A percentile compares a stretch with the other conserved stretches of the same genome.
These are phyloP conservation scores for Drosophila lutescens DNA, from an alignment of 2,888 invertebrate genomes.

Conservation along the genomic window DNA sequence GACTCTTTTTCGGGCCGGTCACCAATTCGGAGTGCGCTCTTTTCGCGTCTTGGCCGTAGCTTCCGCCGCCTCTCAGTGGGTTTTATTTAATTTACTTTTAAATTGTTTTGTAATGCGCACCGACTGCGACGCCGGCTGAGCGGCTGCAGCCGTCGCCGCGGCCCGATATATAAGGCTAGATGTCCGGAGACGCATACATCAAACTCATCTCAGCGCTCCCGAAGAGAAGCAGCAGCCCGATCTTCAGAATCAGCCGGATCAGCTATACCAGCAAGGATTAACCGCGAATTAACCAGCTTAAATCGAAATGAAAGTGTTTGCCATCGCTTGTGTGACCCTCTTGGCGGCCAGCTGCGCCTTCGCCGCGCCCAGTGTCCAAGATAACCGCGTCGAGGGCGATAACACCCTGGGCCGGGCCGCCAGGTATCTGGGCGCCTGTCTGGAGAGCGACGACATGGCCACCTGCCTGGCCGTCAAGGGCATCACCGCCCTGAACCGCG, in stretches of 20 bases:
- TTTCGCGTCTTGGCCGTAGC: conserved; percentile 61
- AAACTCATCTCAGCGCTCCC: conserved; percentile 83
- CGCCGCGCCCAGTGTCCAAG: conserved; percentile 83
- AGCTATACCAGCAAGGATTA: conserved; percentile 57
- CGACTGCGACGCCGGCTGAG: conserved; percentile 42
- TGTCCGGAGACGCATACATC: conserved; percentile 82
- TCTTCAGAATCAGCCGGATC: conserved; percentile 35
- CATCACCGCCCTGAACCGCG: conserved; percentile 86
- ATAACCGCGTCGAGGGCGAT: conserved; percentile 85
- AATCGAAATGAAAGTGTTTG: conserved; percentile 83
- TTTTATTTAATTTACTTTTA: conserved; percentile 66
- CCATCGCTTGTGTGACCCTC: conserved; percentile 73
- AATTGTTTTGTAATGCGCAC: conserved; percentile 80
- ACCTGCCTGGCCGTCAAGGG: conserved; percentile 87
- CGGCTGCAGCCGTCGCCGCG: conserved; percentile 37
- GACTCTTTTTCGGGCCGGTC: conserved; percentile 25
- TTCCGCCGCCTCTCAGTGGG: conserved; percentile 62
- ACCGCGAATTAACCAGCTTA: conserved; percentile 48
- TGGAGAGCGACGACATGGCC: conserved; percentile 85
- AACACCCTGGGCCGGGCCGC: conserved; percentile 81
- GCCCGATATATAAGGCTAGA: conserved; percentile 83
- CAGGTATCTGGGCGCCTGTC: conserved; percentile 83
- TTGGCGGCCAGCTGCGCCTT: conserved; percentile 75
- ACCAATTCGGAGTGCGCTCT: conserved; percentile 43
- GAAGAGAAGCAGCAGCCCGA: conserved; percentile 56